Percentiles rank a stretch among this genome's conserved stretches.
Evolutionary conservation across 37 sponge, comb jelly and placozoan species (phyloP).

Genomic region (Chondrilla cf. caribensis): DNA sequence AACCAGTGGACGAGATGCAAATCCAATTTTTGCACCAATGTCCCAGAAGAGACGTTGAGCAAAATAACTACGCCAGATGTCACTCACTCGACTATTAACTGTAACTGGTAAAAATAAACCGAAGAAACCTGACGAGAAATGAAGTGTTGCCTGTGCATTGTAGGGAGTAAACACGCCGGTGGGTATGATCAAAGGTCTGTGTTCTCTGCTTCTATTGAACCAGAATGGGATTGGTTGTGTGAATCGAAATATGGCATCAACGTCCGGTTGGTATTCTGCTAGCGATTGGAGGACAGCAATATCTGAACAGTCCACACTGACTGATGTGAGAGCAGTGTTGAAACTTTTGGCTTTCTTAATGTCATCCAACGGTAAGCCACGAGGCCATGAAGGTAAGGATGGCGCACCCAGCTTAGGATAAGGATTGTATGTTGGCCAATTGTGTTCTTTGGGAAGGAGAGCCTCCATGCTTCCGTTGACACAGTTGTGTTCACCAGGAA

Average conservation of each 20-base stretch:
- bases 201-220: conserved; percentile 13
- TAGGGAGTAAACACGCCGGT: conserved; percentile 33
- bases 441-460: conserved; percentile 18
- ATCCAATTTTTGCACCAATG: conserved; percentile 14
- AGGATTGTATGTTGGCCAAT: conserved; percentile 45
- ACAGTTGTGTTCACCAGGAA: neutral
- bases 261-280: conserved; percentile 58
- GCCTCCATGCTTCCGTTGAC: neutral
- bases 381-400: conserved; percentile 46
- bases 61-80: conserved; percentile 57
- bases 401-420: conserved; percentile 47
- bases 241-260: conserved; percentile 60
- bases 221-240: conserved; percentile 38
- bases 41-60: conserved; percentile 46
- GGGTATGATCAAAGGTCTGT: conserved; percentile 17
- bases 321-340: conserved; percentile 4
- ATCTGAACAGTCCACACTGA: neutral
- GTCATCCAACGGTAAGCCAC: conserved; percentile 49
- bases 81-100: conserved; percentile 36
- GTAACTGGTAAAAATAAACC: conserved; percentile 40
- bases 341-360: conserved; percentile 5
- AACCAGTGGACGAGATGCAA: conserved; percentile 20
- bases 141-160: conserved; percentile 54
- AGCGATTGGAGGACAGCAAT: conserved; percentile 50
- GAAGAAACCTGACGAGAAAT: conserved; percentile 23